Base-by-base conservation (phyloP, 2,888 invertebrate species). In the Cheilosia soror region DNA sequence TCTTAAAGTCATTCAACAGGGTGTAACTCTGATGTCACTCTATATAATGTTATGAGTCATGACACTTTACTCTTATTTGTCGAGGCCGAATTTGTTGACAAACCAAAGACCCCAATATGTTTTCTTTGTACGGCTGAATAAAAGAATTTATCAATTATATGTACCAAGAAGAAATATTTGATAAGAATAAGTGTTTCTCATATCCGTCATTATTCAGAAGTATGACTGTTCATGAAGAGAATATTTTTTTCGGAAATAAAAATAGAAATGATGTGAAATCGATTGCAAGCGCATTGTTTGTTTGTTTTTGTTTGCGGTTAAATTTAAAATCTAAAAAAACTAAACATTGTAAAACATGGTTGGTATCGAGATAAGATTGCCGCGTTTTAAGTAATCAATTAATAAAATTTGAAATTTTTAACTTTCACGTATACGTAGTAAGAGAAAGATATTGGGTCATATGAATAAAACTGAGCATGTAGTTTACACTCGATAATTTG, bases 201-300 rank as follows among this genome's bases (percentile, higher is more conserved):
- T 37, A 60, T 51, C 71, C 60, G 58, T 11, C 13, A 65, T 42
- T 31, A 13, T 68, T 31, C 42, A 68, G 55, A 68, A 68, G 31
- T 55, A 47, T 65, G 49, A 42, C n/a, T 37, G 37, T 11, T 37
- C 11, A 37, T 37, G 9, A 37, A 37, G 9, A 9, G 20, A 20
- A 20, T 20, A 20, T 20, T 20, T n/a, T 47, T 15, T 47, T 2
- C 20, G 11, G 7, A 4, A 37, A 20, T 55, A 53, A 47, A 66
- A 49, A 65, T 66, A 75, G 63, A 63, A 63, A 63, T 73, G 63
- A 65, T 57, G 57, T 47, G 15, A 57, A 57, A 40, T 58, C 27
- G 31, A 40, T 15, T 60, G 44, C 0, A 15, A 42, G n/a, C 15
- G 4, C 31, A 15, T 58, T 13, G 11, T 6, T 0, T 55, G 15